Percentiles rank a stretch among this genome's conserved stretches.
phyloP scores from a whole-genome alignment of 2,888 invertebrate species.

The Escarpia spicata region DNA sequence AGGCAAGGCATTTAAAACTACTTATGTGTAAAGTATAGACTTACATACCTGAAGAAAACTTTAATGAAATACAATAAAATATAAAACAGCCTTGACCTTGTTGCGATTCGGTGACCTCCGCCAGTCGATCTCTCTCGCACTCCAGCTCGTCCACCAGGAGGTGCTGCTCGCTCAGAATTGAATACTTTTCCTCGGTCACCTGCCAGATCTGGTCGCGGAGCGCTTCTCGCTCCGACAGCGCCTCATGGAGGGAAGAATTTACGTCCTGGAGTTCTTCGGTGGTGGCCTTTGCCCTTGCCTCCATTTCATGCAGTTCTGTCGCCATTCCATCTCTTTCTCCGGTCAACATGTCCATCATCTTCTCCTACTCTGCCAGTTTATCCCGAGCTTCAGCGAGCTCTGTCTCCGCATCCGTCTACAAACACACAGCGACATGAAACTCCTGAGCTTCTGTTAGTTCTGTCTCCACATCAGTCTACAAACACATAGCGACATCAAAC shows the following conservation, averaged over 20 bases:
- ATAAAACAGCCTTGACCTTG: neutral
- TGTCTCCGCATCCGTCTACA: neutral
- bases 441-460: too few species aligned
- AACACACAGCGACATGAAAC: neutral
- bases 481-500: too few species aligned
- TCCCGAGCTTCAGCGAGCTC: constrained; percentile 21
- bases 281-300: constrained; percentile 24
- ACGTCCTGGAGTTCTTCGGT: constrained; percentile 38
- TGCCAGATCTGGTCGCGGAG: constrained; percentile 46
- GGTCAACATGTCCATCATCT: constrained; percentile 53
- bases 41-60: too few species aligned
- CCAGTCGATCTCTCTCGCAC: constrained; percentile 40
- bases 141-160: constrained; percentile 35
- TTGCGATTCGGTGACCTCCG: constrained; percentile 30
- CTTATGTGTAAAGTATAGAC: too few species aligned
- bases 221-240: constrained; percentile 55
- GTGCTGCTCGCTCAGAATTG: neutral
- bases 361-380: constrained; percentile 55
- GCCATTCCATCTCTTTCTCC: constrained; percentile 35
- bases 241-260: constrained; percentile 46
- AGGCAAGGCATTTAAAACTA: too few species aligned
- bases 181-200: constrained; percentile 21
- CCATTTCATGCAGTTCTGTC: constrained; percentile 29
- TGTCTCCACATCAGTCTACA: too few species aligned
- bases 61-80: too few species aligned